Percentiles rank a stretch among this genome's conserved stretches.
Conservation (phyloP, 2,113 vertebrate species). For the Dicrurus megarhynchus region DNA sequence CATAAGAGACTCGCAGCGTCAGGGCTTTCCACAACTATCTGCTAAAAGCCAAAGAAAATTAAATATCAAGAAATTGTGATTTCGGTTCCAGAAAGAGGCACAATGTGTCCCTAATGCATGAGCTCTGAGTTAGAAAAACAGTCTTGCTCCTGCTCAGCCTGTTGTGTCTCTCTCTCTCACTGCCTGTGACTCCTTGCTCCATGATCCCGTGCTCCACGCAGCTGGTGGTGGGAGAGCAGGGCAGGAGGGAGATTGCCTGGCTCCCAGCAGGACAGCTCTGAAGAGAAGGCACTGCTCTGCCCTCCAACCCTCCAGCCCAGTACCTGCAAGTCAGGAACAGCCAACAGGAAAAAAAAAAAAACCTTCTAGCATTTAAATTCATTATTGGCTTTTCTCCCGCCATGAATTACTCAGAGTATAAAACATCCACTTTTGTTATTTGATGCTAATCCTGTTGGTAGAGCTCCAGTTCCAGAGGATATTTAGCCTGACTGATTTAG, state of each 20-base stretch:
- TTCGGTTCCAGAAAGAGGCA: background rate
- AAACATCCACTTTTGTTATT: constrained; percentile 4
- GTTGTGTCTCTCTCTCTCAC: background rate
- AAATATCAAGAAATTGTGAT: background rate
- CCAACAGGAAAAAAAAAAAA: background rate
- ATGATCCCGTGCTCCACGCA: background rate
- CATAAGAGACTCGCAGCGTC: constrained; percentile 18
- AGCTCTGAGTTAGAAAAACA: background rate
- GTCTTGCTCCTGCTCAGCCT: background rate
- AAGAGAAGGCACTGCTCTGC: background rate
- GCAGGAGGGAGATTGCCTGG: background rate
- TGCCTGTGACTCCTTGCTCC: background rate
- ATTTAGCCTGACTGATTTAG: background rate
- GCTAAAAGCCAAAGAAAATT: constrained; percentile 4
- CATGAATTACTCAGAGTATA: constrained; percentile 14
- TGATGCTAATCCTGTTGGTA: constrained; percentile 20
- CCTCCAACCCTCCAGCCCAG: background rate
- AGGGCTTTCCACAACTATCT: constrained; percentile 3
- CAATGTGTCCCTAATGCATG: rapidly evolving
- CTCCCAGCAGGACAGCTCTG: background rate
- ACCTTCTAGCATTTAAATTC: constrained; percentile 10
- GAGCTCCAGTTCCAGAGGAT: constrained; percentile 20
- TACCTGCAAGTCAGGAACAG: background rate
- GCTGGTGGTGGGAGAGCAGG: background rate
- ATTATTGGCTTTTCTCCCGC: background rate